phyloP scores from a whole-genome alignment of 2,797 vertebrate species.

The Syncerus caffer region DNA sequence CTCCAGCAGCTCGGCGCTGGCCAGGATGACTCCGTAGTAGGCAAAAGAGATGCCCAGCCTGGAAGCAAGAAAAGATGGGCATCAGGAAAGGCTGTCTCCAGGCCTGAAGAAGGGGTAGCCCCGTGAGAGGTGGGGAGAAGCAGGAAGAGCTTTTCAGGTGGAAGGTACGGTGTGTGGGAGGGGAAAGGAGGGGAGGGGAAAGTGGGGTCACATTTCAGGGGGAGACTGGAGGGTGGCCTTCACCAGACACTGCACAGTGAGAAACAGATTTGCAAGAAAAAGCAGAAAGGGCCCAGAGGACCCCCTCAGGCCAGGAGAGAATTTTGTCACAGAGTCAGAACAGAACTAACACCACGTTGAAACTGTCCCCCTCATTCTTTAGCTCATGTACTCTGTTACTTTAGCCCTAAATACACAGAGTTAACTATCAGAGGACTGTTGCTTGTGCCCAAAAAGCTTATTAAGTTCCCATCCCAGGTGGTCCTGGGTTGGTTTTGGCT shows the following conservation, averaged over 20 bases:
- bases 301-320: background rate
- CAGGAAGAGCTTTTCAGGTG: accelerated
- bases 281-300: background rate
- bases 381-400: background rate
- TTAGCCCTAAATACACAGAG: background rate
- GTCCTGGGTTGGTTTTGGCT: background rate
- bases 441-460: background rate
- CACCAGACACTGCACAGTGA: background rate
- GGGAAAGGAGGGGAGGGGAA: no score
- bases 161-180: background rate
- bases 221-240: no score
- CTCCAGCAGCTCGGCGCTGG: conserved; percentile 92
- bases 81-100: background rate
- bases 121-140: background rate
- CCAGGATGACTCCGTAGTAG: conserved; percentile 94
- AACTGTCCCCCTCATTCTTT: background rate
- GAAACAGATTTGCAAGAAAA: background rate
- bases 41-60: conserved; percentile 95
- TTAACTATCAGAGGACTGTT: no score
- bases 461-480: background rate
- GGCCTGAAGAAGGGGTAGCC: background rate
- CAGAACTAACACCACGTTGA: background rate
- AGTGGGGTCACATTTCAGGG: background rate
- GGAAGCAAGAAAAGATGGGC: background rate
- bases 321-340: background rate